Conservation (phyloP, 2,113 vertebrate genomes). For the Crocuta crocuta region DNA sequence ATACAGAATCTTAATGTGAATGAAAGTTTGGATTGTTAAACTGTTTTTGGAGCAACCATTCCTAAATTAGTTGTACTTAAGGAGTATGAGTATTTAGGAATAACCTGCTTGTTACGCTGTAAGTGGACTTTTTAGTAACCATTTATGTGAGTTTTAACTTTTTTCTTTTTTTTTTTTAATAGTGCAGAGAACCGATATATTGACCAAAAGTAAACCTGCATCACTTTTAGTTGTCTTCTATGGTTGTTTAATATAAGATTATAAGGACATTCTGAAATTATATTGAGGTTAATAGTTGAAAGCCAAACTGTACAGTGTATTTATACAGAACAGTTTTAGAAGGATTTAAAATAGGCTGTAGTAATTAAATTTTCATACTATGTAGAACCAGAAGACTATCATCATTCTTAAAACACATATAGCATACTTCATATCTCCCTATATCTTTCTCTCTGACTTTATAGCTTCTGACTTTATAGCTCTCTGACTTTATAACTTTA, state of each 20-base stretch:
- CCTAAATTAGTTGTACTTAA: background rate
- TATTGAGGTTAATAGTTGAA: background rate
- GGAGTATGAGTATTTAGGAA: background rate
- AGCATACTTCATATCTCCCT: background rate
- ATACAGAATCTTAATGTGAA: background rate
- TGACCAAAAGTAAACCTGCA: background rate
- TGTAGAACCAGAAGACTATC: background rate
- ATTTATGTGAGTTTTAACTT: background rate
- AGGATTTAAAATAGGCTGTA: background rate
- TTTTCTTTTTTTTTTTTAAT: background rate
- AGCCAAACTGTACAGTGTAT: background rate
- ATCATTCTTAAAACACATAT: background rate
- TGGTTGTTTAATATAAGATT: background rate
- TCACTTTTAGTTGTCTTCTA: background rate
- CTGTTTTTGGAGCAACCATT: background rate
- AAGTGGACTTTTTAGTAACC: background rate
- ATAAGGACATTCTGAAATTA: background rate
- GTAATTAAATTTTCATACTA: background rate
- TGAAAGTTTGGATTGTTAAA: background rate
- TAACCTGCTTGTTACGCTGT: background rate
- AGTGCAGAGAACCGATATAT: background rate
- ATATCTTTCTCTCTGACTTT: background rate
- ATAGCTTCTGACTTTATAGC: background rate
- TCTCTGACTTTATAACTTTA: background rate
- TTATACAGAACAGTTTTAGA: background rate